Base-by-base conservation (phyloP, 2,888 invertebrate species). In the Diadegma fenestrale region DNA sequence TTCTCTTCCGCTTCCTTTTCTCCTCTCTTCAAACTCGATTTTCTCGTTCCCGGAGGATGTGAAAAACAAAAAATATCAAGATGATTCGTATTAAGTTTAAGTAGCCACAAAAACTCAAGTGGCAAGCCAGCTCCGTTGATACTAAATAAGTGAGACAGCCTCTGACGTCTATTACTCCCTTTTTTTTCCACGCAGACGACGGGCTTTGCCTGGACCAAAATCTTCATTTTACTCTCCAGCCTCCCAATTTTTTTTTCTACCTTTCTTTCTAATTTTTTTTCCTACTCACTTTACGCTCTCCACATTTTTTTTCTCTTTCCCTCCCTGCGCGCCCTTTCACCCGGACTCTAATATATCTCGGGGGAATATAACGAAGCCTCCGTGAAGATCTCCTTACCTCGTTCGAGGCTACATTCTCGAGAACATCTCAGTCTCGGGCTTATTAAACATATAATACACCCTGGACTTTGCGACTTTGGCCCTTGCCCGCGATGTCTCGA, bases 281-380 rank as follows among this genome's bases (percentile, higher is more conserved):
- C 14, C 14, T 30, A 68, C 66, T 66, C 63, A 63, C 66, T 77
- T 73, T 51, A 26, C 78, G 26, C 48, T 64, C 41, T 30, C 48
- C 22, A 48, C 58, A 54, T 66, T 80, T 80, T 76, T 63, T 37
- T 17, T 30, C 17, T 45, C n/a, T 58, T 30, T 22, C 33, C 66
- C 61, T 61, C 43, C 33, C 41, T 37, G 45, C 17, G 64, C 26
- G 22, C 58, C 63, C 41, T 76, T 85, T 54, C 76, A 48, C 66
- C 64, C 64, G 22, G 64, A 71, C 80, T 66, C 63, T 82, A 80
- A 81, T 81, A 69, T 58, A 61, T 81, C 77, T 68, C 81, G 51
- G 77, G 78, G 77, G 61, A 48, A 81, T 78, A 81, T 78, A 73
- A 85, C 72, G 78, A 85, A 73, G 80, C 76, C 76, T 48, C 37